Conservation (phyloP, 2,888 invertebrate species). For the Empis stercorea region DNA sequence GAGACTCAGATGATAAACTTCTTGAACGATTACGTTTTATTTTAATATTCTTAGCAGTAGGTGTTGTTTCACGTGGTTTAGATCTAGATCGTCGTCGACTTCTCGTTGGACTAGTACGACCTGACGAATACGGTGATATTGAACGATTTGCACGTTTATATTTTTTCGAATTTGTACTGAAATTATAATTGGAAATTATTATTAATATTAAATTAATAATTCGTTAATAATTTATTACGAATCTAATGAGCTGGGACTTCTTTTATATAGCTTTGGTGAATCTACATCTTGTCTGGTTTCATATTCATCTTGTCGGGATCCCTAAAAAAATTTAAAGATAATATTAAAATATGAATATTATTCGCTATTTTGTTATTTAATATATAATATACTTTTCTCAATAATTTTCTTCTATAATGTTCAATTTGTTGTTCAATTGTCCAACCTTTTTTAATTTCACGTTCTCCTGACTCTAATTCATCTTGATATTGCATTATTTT, state of each 20-base stretch:
- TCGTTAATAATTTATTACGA: conserved; percentile 10
- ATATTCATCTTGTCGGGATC: conserved; percentile 7
- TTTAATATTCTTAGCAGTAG: conserved; percentile 20
- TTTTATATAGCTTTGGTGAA: conserved; percentile 23
- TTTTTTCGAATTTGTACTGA: conserved; percentile 17
- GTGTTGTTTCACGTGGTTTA: conserved; percentile 30
- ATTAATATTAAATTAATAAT: background rate
- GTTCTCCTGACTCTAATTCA: conserved; percentile 78
- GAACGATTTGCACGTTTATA: conserved; percentile 20
- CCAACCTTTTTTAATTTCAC: conserved; percentile 59
- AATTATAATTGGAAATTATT: conserved; percentile 2
- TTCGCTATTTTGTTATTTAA: too few relatives aligned
- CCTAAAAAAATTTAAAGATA: too few relatives aligned
- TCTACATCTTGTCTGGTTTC: conserved; percentile 17
- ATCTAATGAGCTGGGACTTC: conserved; percentile 19
- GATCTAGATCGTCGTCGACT: conserved; percentile 37
- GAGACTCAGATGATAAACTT: conserved; percentile 24
- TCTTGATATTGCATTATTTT: conserved; percentile 93
- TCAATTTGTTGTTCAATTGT: conserved; percentile 72
- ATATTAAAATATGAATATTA: too few relatives aligned
- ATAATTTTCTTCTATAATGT: conserved; percentile 77
- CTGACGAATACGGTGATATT: conserved; percentile 23
- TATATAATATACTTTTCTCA: conserved; percentile 67
- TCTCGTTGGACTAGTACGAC: conserved; percentile 26
- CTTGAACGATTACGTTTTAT: conserved; percentile 24